Conservation (phyloP, 2,888 invertebrate genomes). For the Pteria penguin region DNA sequence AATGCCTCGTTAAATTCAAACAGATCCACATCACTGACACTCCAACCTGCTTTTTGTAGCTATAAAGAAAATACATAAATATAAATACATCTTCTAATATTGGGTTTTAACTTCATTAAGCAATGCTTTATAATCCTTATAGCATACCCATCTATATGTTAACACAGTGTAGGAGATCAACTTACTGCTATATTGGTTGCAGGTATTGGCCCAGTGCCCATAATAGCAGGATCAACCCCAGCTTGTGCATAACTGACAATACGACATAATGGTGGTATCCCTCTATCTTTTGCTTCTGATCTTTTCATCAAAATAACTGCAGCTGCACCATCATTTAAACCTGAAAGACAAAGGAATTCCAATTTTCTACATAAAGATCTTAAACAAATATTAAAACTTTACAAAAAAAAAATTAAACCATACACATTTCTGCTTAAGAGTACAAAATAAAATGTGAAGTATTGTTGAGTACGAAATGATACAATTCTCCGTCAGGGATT, state of each 20-base stretch:
- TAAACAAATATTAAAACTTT: too few relatives aligned
- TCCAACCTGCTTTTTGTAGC: constrained; percentile 81
- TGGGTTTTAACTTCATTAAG: background rate
- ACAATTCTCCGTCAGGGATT: too few relatives aligned
- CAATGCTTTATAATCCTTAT: too few relatives aligned
- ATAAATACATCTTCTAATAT: background rate
- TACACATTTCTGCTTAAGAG: too few relatives aligned
- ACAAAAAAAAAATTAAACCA: too few relatives aligned
- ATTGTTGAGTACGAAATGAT: too few relatives aligned
- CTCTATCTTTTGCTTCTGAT: constrained; percentile 82
- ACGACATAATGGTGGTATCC: constrained; percentile 86
- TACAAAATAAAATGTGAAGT: too few relatives aligned
- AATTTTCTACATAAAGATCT: background rate
- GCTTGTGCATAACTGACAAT: constrained; percentile 88
- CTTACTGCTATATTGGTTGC: constrained; percentile 86
- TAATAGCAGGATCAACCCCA: constrained; percentile 89
- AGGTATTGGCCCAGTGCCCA: constrained; percentile 89
- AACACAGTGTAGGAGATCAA: too few relatives aligned
- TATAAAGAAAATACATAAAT: constrained; percentile 56
- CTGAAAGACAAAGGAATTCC: constrained; percentile 50
- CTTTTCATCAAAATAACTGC: constrained; percentile 88
- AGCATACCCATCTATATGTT: too few relatives aligned
- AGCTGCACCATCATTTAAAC: constrained; percentile 93
- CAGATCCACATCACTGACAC: constrained; percentile 81
- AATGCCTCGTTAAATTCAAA: constrained; percentile 83